phyloP scores from a whole-genome alignment of 2,888 invertebrate species.

The Endotricha flammealis region DNA sequence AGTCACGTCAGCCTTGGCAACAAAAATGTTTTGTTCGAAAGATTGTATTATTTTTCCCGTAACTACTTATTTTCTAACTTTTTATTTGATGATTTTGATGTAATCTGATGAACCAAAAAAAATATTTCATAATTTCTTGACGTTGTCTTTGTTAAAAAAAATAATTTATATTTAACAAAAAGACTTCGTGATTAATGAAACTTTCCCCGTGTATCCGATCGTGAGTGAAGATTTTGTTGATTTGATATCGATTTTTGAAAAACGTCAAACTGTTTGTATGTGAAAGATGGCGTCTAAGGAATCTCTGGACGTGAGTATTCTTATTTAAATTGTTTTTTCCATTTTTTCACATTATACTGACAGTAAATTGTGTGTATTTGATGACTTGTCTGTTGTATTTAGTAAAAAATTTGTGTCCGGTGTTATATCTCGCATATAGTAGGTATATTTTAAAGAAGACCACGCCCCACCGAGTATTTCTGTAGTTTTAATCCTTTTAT shows the following conservation, averaged over 20 bases:
- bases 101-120: no score
- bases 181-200: no score
- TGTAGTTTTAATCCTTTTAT: slow-evolving; percentile 10
- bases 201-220: slow-evolving; percentile 34
- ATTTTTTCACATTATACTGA: slow-evolving; percentile 11
- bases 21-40: no score
- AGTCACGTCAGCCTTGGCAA: no score
- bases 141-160: no score
- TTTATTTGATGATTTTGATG: no score
- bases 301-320: slow-evolving; percentile 71
- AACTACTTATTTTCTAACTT: no score
- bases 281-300: slow-evolving; percentile 77
- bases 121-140: no score
- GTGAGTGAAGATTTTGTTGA: slow-evolving; percentile 14
- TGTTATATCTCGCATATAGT: not conserved
- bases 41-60: no score
- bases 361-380: slow-evolving; percentile 7
- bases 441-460: slow-evolving; percentile 29
- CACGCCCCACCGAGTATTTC: slow-evolving; percentile 47
- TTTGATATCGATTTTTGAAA: slow-evolving; percentile 55
- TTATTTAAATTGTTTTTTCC: slow-evolving; percentile 24
- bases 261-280: slow-evolving; percentile 68
- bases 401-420: slow-evolving; percentile 9
- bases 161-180: no score
- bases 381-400: slow-evolving; percentile 13